Evolutionary conservation across 2,113 vertebrate species (phyloP).

Genomic region (Saimiri boliviensis): DNA sequence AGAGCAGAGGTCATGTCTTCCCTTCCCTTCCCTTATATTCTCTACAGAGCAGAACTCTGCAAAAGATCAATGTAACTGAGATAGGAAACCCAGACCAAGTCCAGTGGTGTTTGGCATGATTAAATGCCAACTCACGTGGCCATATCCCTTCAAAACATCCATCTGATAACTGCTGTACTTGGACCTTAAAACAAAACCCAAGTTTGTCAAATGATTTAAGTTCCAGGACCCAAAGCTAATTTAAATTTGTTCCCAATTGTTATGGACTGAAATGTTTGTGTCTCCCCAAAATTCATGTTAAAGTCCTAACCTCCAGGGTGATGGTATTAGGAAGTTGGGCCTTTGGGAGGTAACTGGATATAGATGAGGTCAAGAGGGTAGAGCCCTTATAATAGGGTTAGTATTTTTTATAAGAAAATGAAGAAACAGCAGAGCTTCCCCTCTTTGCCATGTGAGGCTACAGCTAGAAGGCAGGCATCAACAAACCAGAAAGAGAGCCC

Average conservation of each 20-base stretch:
- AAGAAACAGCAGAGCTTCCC: not conserved
- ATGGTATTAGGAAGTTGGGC: not conserved
- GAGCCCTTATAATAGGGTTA: not conserved
- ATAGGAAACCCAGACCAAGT: not conserved
- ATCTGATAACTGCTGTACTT: not conserved
- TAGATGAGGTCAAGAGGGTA: not conserved
- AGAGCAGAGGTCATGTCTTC: not conserved
- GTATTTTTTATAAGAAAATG: not conserved
- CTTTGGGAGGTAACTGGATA: not conserved
- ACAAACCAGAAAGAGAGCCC: not conserved
- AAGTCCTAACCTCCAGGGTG: not conserved
- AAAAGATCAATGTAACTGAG: not conserved
- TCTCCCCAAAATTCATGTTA: not conserved
- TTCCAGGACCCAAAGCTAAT: not conserved
- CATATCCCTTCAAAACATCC: not conserved
- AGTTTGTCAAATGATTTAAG: not conserved
- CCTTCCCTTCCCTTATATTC: not conserved
- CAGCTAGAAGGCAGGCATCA: not conserved
- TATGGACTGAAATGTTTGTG: not conserved
- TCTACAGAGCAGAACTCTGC: not conserved
- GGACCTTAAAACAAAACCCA: not conserved
- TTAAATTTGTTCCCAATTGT: not conserved
- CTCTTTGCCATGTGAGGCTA: not conserved
- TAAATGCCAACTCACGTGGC: not conserved
- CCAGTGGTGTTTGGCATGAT: not conserved